Base-by-base conservation (phyloP, 2,888 invertebrate genomes). In the Rhorus exstirpatorius region DNA sequence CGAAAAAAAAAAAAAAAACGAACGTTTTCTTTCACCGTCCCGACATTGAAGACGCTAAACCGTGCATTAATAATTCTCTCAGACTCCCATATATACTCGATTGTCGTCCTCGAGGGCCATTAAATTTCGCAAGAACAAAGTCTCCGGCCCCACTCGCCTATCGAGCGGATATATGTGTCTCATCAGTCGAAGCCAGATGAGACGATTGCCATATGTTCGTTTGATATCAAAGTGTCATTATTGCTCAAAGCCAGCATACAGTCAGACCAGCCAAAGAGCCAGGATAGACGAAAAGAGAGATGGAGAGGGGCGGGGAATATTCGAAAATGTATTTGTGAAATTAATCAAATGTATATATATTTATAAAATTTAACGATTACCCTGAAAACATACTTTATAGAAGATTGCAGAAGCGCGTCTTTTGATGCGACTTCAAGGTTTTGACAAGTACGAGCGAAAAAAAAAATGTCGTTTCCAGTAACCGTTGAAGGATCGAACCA, bases 1-100 rank as follows among this genome's bases (percentile, higher is more conserved):
- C n/a, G 10, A 38, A 26, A 31, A 67, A 58, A 44, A 14, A 26
- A 38, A 12, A 8, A 14, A n/a, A n/a, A n/a, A n/a, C n/a, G n/a
- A n/a, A n/a, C n/a, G n/a, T n/a, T 53, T 21, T 65, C 31, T 17
- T 14, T 53, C 68, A 35, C 10, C 21, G 12, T 12, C 14, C 4
- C 10, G 35, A n/a, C 21, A 51, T 35, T 10, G 3, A 53, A 14
- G 26, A 3, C 44, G 19, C 21, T 49, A 10, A 51, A 38, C 6
- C 6, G 6, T 55, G 46, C 10, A 70, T 78, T 63, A 71, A 55
- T 1, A 71, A 78, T 78, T 78, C 78, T 55, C 35, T 78, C 53
- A 61, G 70, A 53, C 4, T 19, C 1, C n/a, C n/a, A n/a, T n/a
- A n/a, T n/a, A 3, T 26, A 49, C 60, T 26, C n/a, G 19, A 24